Conservation (phyloP, 2,888 invertebrate genomes). For the Venusia cambrica region DNA sequence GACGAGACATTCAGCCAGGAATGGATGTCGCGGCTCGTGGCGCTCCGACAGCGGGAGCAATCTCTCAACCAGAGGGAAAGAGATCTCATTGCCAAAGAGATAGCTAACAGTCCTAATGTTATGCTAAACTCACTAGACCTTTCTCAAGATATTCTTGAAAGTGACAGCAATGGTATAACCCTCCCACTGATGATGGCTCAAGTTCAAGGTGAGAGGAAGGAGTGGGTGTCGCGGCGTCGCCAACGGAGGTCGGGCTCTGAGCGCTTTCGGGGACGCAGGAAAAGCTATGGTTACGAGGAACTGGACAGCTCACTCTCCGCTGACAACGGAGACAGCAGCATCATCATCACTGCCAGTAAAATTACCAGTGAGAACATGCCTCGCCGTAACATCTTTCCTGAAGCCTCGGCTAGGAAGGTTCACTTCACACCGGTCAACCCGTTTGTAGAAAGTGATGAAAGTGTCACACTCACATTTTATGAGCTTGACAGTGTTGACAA, state of each 20-base stretch:
- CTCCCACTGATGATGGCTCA: slow-evolving; percentile 58
- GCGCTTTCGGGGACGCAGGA: slow-evolving; percentile 49
- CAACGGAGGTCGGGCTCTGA: slow-evolving; percentile 50
- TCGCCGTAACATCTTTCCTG: slow-evolving; percentile 65
- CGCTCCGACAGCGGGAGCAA: slow-evolving; percentile 74
- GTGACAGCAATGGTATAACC: slow-evolving; percentile 63
- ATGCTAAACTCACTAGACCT: slow-evolving; percentile 50
- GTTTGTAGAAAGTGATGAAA: slow-evolving; percentile 73
- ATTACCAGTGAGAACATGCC: slow-evolving; percentile 71
- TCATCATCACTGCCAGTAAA: slow-evolving; percentile 77
- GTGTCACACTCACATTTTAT: slow-evolving; percentile 72
- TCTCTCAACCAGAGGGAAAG: slow-evolving; percentile 75
- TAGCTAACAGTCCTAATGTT: slow-evolving; percentile 58
- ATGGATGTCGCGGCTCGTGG: slow-evolving; percentile 79
- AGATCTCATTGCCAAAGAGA: slow-evolving; percentile 67
- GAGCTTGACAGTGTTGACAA: slow-evolving; percentile 60
- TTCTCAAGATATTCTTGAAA: slow-evolving; percentile 32
- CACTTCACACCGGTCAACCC: slow-evolving; percentile 71
- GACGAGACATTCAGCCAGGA: slow-evolving; percentile 78
- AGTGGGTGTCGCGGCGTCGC: slow-evolving; percentile 48
- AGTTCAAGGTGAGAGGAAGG: slow-evolving; percentile 34
- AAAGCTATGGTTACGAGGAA: slow-evolving; percentile 74
- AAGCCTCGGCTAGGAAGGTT: slow-evolving; percentile 62
- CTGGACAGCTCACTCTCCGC: slow-evolving; percentile 82
- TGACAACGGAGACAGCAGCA: slow-evolving; percentile 77